These are phyloP conservation scores for Calonectris borealis DNA, from an alignment of 2,113 vertebrate genomes.

Conservation along the genomic window DNA sequence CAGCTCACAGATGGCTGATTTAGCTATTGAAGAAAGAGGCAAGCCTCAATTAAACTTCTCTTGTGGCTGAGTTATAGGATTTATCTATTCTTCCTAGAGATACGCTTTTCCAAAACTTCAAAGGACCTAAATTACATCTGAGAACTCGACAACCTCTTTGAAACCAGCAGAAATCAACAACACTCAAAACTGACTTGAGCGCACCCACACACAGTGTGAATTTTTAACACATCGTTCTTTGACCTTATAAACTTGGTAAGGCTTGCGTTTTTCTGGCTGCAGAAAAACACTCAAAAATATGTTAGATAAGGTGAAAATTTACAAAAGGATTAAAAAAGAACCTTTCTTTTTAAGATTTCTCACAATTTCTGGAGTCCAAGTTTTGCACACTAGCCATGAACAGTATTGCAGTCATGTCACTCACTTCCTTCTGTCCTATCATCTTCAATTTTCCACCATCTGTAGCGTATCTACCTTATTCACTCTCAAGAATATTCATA, in stretches of 20 bases:
- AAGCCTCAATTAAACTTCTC: neutral
- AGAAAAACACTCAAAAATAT: neutral
- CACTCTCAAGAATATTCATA: neutral
- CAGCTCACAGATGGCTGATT: neutral
- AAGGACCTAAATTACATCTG: neutral
- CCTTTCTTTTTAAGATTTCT: neutral
- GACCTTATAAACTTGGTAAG: neutral
- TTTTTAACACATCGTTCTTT: conserved; percentile 28
- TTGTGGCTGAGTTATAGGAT: neutral
- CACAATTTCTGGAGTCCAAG: neutral
- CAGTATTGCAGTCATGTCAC: neutral
- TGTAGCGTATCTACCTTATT: neutral
- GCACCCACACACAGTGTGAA: neutral
- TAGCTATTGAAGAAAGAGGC: neutral
- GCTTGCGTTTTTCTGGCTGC: neutral
- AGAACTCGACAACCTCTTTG: neutral
- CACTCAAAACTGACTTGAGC: neutral
- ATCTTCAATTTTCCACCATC: neutral
- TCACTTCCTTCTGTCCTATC: neutral
- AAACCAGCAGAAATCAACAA: neutral
- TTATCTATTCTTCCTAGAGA: neutral
- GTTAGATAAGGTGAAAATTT: neutral
- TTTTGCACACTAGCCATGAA: neutral
- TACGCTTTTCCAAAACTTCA: neutral
- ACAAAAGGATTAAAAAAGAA: neutral